These are phyloP conservation scores for Nothocercus nigrocapillus DNA, from an alignment of 2,113 vertebrate species.

Conservation along the genomic window DNA sequence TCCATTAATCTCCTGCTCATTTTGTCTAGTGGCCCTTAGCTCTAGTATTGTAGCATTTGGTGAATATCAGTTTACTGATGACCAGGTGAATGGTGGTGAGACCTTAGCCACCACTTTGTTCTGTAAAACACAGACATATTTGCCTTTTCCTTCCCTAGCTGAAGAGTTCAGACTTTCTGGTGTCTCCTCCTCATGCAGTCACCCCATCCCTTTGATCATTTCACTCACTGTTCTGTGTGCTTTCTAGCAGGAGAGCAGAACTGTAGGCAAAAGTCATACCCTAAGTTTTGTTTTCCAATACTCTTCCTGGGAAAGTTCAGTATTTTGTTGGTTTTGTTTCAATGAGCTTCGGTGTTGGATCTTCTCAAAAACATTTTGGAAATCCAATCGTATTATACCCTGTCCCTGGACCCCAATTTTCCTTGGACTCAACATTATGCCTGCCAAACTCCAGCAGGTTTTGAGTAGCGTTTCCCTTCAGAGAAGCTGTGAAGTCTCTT, in stretches of 20 bases:
- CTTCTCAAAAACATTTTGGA: background rate
- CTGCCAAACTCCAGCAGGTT: background rate
- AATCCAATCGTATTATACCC: background rate
- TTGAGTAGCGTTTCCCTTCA: background rate
- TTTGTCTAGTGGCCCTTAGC: rapidly evolving
- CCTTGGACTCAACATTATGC: background rate
- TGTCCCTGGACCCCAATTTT: background rate
- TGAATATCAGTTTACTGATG: background rate
- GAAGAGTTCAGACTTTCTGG: background rate
- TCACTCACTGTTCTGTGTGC: background rate
- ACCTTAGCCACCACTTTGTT: background rate
- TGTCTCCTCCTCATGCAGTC: background rate
- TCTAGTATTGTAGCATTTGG: background rate
- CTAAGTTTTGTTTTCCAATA: background rate
- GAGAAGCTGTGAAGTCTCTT: background rate
- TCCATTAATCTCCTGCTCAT: rapidly evolving
- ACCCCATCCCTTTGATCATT: background rate
- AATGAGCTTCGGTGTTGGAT: background rate
- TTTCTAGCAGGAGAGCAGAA: background rate
- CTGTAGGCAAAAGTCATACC: rapidly evolving
- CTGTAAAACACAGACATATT: background rate
- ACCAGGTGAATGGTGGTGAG: background rate
- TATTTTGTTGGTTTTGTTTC: background rate
- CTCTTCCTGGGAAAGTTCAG: background rate
- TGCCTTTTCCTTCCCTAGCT: background rate